Evolutionary conservation across 37 sponge, comb jelly and placozoan species (phyloP).

Genomic region (Aplysina aerophoba): DNA sequence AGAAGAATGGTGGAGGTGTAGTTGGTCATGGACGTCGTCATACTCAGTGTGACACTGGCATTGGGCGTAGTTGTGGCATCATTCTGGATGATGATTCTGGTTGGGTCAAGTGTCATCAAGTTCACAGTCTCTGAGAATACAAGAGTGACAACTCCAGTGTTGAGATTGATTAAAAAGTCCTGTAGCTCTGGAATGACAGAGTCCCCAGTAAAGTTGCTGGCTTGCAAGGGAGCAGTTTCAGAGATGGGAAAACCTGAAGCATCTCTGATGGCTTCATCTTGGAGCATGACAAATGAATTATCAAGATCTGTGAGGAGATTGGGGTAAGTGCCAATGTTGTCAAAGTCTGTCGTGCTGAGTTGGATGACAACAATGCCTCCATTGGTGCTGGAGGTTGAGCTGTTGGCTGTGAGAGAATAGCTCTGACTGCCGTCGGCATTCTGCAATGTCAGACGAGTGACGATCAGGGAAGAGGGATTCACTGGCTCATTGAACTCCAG

Average conservation of each 20-base stretch:
- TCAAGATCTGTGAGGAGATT: conserved; percentile 28
- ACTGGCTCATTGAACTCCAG: conserved; percentile 85
- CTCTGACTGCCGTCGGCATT: conserved; percentile 58
- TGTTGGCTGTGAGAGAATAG: conserved; percentile 42
- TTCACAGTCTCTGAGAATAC: conserved; percentile 83
- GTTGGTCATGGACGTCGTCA: conserved; percentile 60
- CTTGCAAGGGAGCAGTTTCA: conserved; percentile 29
- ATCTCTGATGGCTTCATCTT: conserved; percentile 51
- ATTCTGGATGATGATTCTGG: conserved; percentile 64
- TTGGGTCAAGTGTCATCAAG: conserved; percentile 53
- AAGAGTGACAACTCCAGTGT: conserved; percentile 61
- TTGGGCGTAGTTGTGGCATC: conserved; percentile 10
- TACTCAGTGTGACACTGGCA: conserved; percentile 51
- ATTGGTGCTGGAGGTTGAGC: conserved; percentile 53
- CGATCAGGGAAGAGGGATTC: conserved; percentile 62
- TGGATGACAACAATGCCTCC: conserved; percentile 57
- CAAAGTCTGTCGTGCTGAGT: conserved; percentile 61
- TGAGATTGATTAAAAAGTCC: conserved; percentile 62
- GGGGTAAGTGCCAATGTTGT: conserved; percentile 62
- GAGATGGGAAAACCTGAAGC: conserved; percentile 51
- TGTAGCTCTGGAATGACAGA: conserved; percentile 49
- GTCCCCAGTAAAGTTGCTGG: conserved; percentile 58
- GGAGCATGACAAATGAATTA: conserved; percentile 56
- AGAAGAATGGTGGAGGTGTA: conserved; percentile 46
- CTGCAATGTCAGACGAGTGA: conserved; percentile 62